Conservation (phyloP, 2,797 vertebrate genomes). For the Aselliscus stoliczkanus region DNA sequence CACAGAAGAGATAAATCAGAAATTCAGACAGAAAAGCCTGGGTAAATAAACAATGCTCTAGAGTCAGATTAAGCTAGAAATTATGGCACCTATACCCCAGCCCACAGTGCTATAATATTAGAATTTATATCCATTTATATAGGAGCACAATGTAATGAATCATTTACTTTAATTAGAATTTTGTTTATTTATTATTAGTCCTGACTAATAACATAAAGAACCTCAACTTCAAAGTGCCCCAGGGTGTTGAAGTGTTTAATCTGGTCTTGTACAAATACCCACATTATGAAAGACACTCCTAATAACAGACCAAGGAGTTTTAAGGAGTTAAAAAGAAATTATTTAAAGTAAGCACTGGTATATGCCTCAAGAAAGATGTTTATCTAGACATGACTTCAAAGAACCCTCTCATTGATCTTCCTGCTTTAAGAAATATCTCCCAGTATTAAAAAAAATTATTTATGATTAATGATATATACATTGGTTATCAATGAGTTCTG, state of each 20-base stretch:
- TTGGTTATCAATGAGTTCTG: not conserved
- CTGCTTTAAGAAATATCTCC: not conserved
- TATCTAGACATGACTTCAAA: not conserved
- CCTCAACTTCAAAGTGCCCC: slow-evolving; percentile 19
- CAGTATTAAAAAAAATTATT: not conserved
- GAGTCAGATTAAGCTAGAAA: slow-evolving; percentile 31
- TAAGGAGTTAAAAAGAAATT: not conserved
- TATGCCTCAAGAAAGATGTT: not conserved
- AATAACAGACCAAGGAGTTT: not conserved
- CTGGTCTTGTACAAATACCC: slow-evolving; percentile 24
- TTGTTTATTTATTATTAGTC: slow-evolving; percentile 58
- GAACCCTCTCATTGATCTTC: not conserved
- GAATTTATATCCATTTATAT: not conserved
- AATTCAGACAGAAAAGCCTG: not conserved
- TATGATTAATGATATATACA: not conserved
- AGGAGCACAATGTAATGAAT: not conserved
- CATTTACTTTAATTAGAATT: slow-evolving; percentile 64
- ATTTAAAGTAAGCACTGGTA: not conserved
- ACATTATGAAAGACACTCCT: not conserved
- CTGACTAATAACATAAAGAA: not conserved
- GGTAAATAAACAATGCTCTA: not conserved
- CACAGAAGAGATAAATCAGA: not conserved
- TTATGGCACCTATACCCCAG: not conserved
- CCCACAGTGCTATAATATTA: not conserved
- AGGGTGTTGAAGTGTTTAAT: slow-evolving; percentile 30